phyloP scores from a whole-genome alignment of 2,888 invertebrate species.

The Chouioia cunea region DNA sequence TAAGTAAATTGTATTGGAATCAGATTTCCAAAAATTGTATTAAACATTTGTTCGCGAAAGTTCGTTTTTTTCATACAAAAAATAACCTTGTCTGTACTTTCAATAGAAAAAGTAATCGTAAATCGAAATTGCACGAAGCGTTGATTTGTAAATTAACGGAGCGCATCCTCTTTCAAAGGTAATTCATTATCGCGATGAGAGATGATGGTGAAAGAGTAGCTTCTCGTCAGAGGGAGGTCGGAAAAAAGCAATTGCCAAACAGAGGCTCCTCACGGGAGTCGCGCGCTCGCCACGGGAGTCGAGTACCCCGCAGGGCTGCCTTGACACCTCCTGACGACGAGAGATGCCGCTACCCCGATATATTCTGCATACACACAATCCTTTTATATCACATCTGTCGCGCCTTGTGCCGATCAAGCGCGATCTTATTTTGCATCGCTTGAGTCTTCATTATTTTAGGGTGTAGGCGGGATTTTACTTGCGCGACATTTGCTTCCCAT shows the following conservation, averaged over 20 bases:
- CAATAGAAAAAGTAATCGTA: background rate
- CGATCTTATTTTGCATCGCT: background rate
- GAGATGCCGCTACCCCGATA: constrained; percentile 22
- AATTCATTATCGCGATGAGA: constrained; percentile 35
- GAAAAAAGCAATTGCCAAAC: constrained; percentile 59
- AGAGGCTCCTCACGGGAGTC: constrained; percentile 67
- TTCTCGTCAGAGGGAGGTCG: background rate
- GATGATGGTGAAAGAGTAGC: constrained; percentile 5
- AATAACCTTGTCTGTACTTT: too few species aligned
- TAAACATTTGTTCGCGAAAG: too few species aligned
- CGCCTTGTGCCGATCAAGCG: too few species aligned
- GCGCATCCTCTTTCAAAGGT: constrained; percentile 13
- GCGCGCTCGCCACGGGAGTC: constrained; percentile 66
- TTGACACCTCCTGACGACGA: constrained; percentile 56
- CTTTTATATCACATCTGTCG: constrained; percentile 39
- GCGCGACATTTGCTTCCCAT: background rate
- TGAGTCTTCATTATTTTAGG: background rate
- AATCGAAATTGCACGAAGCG: constrained; percentile 15
- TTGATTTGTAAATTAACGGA: constrained; percentile 44
- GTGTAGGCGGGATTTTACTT: too few species aligned
- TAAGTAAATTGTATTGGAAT: too few species aligned
- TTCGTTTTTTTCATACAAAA: too few species aligned
- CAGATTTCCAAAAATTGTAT: too few species aligned
- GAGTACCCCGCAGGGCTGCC: constrained; percentile 66
- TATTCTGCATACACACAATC: constrained; percentile 8